Conservation (phyloP, 2,797 vertebrate genomes). For the Brachyrhaphis roseni region DNA sequence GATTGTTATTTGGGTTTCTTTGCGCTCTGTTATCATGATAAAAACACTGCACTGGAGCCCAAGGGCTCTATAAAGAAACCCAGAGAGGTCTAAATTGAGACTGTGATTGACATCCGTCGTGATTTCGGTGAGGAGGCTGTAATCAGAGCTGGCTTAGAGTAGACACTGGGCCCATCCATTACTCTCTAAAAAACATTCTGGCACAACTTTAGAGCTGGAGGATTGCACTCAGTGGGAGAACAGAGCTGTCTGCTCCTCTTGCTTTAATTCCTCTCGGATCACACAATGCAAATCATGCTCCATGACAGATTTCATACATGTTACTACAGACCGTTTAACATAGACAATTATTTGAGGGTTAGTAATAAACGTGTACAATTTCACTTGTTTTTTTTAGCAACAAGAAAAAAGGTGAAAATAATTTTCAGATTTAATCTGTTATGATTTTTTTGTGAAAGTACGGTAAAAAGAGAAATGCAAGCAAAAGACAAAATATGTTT, state of each 20-base stretch:
- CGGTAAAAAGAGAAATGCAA: neutral
- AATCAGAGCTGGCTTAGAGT: slow-evolving; percentile 73
- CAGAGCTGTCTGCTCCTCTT: slow-evolving; percentile 44
- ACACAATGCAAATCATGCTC: slow-evolving; percentile 27
- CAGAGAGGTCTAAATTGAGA: slow-evolving; percentile 75
- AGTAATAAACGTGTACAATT: neutral
- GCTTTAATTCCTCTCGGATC: slow-evolving; percentile 20
- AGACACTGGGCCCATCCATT: slow-evolving; percentile 65
- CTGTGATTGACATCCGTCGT: slow-evolving; percentile 70
- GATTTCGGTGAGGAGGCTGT: slow-evolving; percentile 63
- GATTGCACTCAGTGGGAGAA: slow-evolving; percentile 39
- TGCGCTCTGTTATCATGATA: slow-evolving; percentile 75
- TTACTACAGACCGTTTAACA: neutral
- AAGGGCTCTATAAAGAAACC: slow-evolving; percentile 66
- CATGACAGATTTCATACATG: slow-evolving; percentile 9
- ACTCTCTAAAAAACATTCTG: slow-evolving; percentile 37
- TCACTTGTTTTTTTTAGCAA: neutral
- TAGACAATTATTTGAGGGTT: neutral
- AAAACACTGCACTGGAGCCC: slow-evolving; percentile 58
- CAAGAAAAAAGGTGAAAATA: neutral
- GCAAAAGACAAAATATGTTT: neutral
- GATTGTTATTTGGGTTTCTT: slow-evolving; percentile 76
- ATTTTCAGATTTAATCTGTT: neutral
- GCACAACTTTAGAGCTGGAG: slow-evolving; percentile 48
- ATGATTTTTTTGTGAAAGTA: neutral